Evolutionary conservation across 2,888 invertebrate genomes (phyloP).

Genomic region (Macaria liturata): DNA sequence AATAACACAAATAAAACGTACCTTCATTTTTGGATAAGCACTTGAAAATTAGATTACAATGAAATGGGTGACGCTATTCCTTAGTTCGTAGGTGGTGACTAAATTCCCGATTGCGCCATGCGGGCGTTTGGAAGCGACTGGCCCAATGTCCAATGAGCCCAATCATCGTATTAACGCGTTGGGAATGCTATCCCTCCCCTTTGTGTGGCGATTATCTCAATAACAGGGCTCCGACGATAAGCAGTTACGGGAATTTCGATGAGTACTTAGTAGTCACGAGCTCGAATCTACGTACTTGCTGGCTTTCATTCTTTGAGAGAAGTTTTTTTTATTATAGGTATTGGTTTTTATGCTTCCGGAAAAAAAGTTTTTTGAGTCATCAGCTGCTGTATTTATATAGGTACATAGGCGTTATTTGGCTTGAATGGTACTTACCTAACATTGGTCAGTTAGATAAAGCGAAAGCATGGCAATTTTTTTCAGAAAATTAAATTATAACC

Average conservation of each 20-base stretch:
- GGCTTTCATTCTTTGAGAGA: too few species aligned
- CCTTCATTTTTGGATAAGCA: slow-evolving; percentile 41
- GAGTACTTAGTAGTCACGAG: slow-evolving; percentile 33
- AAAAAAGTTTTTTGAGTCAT: too few species aligned
- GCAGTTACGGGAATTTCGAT: slow-evolving; percentile 50
- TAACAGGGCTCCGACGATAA: slow-evolving; percentile 61
- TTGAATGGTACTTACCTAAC: too few species aligned
- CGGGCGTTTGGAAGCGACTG: slow-evolving; percentile 61
- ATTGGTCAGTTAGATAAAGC: too few species aligned
- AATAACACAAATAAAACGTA: slow-evolving; percentile 24
- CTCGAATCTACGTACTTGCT: neutral
- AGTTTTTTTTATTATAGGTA: too few species aligned
- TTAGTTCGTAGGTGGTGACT: too few species aligned
- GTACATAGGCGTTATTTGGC: too few species aligned
- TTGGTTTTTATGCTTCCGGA: too few species aligned
- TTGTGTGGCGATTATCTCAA: slow-evolving; percentile 61
- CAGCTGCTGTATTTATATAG: too few species aligned
- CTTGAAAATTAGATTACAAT: neutral
- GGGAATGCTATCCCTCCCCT: slow-evolving; percentile 67
- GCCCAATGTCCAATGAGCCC: slow-evolving; percentile 35
- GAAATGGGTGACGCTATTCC: too few species aligned
- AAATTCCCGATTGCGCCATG: slow-evolving; percentile 50
- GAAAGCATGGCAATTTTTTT: too few species aligned
- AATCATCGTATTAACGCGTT: slow-evolving; percentile 66
- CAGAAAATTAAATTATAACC: too few species aligned